phyloP scores from a whole-genome alignment of 2,888 invertebrate genomes.

The Callosobruchus maculatus region DNA sequence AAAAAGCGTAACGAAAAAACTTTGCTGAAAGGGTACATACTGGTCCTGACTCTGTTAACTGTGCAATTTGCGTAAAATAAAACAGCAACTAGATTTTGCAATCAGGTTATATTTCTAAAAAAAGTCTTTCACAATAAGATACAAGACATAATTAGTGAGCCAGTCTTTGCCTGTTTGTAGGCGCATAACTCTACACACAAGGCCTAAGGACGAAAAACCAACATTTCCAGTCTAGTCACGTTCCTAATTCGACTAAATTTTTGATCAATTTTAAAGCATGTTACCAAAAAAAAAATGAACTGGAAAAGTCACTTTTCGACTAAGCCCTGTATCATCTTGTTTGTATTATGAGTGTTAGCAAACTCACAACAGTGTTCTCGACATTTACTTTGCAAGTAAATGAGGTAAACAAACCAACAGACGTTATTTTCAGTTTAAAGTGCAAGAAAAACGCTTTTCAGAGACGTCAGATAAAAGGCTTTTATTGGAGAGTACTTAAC shows the following conservation, averaged over 20 bases:
- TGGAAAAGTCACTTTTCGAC: background rate
- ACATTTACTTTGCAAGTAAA: slow-evolving; percentile 10
- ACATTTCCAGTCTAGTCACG: background rate
- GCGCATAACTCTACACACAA: slow-evolving; percentile 1
- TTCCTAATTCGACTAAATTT: background rate
- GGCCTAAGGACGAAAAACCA: background rate
- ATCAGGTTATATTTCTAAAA: slow-evolving; percentile 48
- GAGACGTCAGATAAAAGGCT: no score
- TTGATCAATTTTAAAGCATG: background rate
- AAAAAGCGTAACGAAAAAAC: slow-evolving; percentile 11
- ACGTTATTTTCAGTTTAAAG: background rate
- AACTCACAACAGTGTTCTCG: slow-evolving; percentile 33
- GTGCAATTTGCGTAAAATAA: slow-evolving; percentile 15
- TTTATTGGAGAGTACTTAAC: no score
- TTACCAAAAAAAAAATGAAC: background rate
- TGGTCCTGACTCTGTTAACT: slow-evolving; percentile 31
- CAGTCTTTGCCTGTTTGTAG: slow-evolving; percentile 37
- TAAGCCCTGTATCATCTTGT: background rate
- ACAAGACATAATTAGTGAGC: slow-evolving; percentile 45
- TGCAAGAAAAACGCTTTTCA: background rate
- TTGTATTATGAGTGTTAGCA: slow-evolving; percentile 33
- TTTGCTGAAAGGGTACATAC: slow-evolving; percentile 44
- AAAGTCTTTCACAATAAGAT: slow-evolving; percentile 49
- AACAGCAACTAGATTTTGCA: slow-evolving; percentile 33
- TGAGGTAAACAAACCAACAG: background rate